Percentiles rank a stretch among this genome's conserved stretches.
Evolutionary conservation across 2,113 vertebrate species (phyloP).

Genomic region (Thalassoma bifasciatum): DNA sequence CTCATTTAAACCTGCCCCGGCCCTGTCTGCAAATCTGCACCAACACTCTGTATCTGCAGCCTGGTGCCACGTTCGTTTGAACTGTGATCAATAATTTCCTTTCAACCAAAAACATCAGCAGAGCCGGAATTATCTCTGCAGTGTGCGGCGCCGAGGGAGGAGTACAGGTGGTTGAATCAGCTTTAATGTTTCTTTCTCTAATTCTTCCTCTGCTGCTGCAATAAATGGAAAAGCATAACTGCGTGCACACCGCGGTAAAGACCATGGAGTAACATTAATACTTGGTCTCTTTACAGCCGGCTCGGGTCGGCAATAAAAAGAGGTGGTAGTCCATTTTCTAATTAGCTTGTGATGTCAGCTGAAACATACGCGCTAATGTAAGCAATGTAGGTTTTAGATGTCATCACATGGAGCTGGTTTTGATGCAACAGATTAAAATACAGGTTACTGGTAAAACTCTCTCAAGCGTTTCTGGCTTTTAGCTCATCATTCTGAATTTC

Average conservation of each 20-base stretch:
- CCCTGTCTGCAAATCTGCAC: conserved; percentile 1
- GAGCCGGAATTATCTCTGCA: conserved; percentile 53
- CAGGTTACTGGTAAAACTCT: not conserved
- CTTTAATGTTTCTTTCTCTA: conserved; percentile 41
- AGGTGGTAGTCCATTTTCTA: conserved; percentile 25
- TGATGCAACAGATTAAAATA: not conserved
- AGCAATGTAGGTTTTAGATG: not conserved
- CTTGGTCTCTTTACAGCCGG: conserved; percentile 13
- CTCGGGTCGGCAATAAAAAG: conserved; percentile 18
- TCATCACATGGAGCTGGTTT: not conserved
- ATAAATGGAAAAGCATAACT: conserved; percentile 45
- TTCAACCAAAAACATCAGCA: conserved; percentile 75
- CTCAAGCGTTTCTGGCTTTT: conserved; percentile 3
- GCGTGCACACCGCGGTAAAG: not conserved
- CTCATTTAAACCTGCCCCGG: conserved; percentile 58
- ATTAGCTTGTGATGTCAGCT: conserved; percentile 17
- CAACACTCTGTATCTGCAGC: conserved; percentile 42
- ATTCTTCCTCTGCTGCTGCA: conserved; percentile 42
- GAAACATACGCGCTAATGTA: conserved; percentile 1
- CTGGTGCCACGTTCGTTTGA: conserved; percentile 55
- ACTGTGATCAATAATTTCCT: conserved; percentile 70
- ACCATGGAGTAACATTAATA: not conserved
- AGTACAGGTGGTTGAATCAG: conserved; percentile 71
- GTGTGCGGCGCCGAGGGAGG: conserved; percentile 17
- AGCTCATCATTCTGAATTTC: not conserved